Base-by-base conservation (phyloP, 1,140 invertebrate genomes). In the Gonatopus flavifemur region DNA sequence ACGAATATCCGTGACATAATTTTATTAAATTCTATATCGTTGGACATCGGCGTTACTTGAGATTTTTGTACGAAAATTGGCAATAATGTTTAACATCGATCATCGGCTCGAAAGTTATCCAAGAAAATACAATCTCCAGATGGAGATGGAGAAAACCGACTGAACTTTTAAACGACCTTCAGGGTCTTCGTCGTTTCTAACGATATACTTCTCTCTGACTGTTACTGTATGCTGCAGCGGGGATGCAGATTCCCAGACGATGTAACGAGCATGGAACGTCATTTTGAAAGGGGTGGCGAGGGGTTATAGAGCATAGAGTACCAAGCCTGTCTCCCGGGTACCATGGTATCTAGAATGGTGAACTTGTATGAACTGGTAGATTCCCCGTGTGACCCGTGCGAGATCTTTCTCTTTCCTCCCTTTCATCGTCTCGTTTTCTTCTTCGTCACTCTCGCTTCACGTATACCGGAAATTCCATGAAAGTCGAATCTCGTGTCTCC, bases 391-490 rank as follows among this genome's bases (percentile, higher is more conserved):
- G 57, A 60, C 52, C 48, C 50, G 45, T 52, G 46, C 52, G 45
- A 19, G 21, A 24, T 15, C 32, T 47, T 22, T 9, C 15, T 32
- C 30, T 22, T 4, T 12, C 28, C 31, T 28, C 25, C 35, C 25
- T 13, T 22, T 15, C 32, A 28, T 9, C 18, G 2, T 13, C 33
- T 7, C 31, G 3, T 13, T 38, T 33, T 35, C 21, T 42, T 22
- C 35, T 32, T 31, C 16, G 32, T 41, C 12, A 24, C 28, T 37
- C 35, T 36, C 35, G 13, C 15, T 36, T 18, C 35, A 45, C 48
- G 55, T 50, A 50, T 61, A 40, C 50, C 62, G 58, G 59, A 62
- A 62, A 62, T 62, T 61, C 59, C 59, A 59, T 60, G 57, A 57
- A 61, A 61, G 53, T 61, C 53, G 57, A 61, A 61, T 61, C 59